Evolutionary conservation across 2,797 vertebrate genomes (phyloP).

Genomic region (Euthynnus affinis): DNA sequence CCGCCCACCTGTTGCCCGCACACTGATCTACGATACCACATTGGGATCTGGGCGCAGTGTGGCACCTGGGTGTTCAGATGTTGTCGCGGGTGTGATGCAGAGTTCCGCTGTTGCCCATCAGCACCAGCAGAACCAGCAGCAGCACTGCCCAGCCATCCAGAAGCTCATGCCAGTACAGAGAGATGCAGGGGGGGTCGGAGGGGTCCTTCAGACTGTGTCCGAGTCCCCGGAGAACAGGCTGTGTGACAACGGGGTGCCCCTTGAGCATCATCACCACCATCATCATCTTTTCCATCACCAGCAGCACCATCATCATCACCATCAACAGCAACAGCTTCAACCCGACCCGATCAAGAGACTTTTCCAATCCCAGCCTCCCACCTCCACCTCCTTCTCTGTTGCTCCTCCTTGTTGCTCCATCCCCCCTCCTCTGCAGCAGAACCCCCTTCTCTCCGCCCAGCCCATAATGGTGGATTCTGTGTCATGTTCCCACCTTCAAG

Average conservation of each 20-base stretch:
- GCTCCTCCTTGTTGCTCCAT: constrained; percentile 44
- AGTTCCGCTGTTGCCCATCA: constrained; percentile 7
- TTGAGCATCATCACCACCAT: constrained; percentile 72
- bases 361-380: constrained; percentile 73
- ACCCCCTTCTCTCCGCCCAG: constrained; percentile 74
- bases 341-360: constrained; percentile 83
- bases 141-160: constrained; percentile 94
- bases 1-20: constrained; percentile 86
- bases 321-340: constrained; percentile 56
- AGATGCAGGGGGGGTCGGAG: constrained; percentile 72
- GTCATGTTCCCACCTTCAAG: constrained; percentile 59
- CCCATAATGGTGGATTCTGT: constrained; percentile 50
- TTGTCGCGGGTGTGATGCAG: constrained; percentile 25
- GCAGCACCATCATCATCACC: constrained; percentile 32
- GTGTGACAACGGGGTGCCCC: constrained; percentile 82
- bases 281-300: constrained; percentile 64
- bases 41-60: constrained; percentile 51
- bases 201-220: constrained; percentile 87
- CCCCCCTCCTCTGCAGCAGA: constrained; percentile 64
- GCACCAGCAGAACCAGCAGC: constrained; percentile 62
- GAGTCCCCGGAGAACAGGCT: constrained; percentile 89
- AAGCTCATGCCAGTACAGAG: constrained; percentile 91
- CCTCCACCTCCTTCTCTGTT: constrained; percentile 41
- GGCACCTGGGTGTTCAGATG: constrained; percentile 4
- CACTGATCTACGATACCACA: constrained; percentile 90